These are phyloP conservation scores for Gorsachius goisagi DNA, from an alignment of 2,113 vertebrate species.

Conservation along the genomic window DNA sequence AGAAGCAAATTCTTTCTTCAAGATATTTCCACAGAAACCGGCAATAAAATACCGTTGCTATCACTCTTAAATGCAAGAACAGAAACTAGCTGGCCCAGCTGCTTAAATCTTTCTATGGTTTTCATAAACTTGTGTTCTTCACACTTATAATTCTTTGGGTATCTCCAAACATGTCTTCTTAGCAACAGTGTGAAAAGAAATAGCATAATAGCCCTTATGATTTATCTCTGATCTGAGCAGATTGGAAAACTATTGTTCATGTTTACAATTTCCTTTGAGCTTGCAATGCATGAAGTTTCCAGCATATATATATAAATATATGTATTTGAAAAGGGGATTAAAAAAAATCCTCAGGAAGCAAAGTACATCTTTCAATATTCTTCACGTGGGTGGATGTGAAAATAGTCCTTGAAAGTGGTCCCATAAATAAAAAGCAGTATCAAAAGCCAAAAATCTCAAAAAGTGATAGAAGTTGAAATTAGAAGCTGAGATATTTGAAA, in stretches of 20 bases:
- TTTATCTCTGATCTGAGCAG: background rate
- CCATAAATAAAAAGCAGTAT: background rate
- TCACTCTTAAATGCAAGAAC: background rate
- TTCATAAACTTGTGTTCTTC: background rate
- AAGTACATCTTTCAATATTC: background rate
- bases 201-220: background rate
- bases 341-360: background rate
- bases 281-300: background rate
- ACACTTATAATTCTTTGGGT: background rate
- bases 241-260: background rate
- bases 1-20: background rate
- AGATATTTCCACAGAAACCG: background rate
- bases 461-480: background rate
- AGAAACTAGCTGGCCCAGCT: background rate
- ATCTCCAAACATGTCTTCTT: background rate
- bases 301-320: background rate
- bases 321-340: background rate
- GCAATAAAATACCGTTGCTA: background rate
- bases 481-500: background rate
- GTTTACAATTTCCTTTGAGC: background rate
- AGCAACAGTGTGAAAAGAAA: conserved; percentile 1
- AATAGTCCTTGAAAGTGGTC: background rate
- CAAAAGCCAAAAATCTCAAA: background rate
- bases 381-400: background rate
- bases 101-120: background rate